These are phyloP conservation scores for Omphaloscelis lunosa DNA, from an alignment of 2,888 invertebrate species.

Conservation along the genomic window DNA sequence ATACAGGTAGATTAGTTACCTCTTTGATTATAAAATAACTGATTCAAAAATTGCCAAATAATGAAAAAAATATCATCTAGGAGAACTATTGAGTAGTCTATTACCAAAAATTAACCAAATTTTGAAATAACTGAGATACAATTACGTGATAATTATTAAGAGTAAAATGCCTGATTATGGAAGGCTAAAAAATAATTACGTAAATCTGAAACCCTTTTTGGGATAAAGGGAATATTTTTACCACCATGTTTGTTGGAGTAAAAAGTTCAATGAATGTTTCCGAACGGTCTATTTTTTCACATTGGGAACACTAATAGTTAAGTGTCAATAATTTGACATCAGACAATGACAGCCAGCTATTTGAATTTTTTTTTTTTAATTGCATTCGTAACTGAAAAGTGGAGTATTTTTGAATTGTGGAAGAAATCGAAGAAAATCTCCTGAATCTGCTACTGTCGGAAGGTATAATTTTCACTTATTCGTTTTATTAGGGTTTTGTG, in stretches of 20 bases:
- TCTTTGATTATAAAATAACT: no score
- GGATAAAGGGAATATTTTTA: conserved; percentile 31
- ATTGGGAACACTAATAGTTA: conserved; percentile 35
- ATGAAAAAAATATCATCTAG: no score
- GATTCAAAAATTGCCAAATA: no score
- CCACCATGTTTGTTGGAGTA: conserved; percentile 35
- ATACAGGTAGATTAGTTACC: no score
- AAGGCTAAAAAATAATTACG: no score
- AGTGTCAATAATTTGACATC: conserved; percentile 36
- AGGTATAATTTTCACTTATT: conserved; percentile 33
- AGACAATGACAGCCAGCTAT: conserved; percentile 28
- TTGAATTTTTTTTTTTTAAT: conserved; percentile 26
- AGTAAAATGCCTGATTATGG: no score
- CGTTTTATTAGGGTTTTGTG: conserved; percentile 33
- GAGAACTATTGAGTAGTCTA: no score
- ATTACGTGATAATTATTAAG: no score
- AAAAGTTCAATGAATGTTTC: conserved; percentile 35
- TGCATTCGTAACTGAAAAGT: conserved; percentile 36
- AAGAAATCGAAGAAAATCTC: conserved; percentile 35
- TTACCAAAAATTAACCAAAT: no score
- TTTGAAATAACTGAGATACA: no score
- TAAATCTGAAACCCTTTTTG: conserved; percentile 25
- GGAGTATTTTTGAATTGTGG: conserved; percentile 34
- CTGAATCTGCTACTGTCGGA: conserved; percentile 20
- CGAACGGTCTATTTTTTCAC: conserved; percentile 30